Conservation (phyloP, 2,113 vertebrate species). For the Pantherophis guttatus region DNA sequence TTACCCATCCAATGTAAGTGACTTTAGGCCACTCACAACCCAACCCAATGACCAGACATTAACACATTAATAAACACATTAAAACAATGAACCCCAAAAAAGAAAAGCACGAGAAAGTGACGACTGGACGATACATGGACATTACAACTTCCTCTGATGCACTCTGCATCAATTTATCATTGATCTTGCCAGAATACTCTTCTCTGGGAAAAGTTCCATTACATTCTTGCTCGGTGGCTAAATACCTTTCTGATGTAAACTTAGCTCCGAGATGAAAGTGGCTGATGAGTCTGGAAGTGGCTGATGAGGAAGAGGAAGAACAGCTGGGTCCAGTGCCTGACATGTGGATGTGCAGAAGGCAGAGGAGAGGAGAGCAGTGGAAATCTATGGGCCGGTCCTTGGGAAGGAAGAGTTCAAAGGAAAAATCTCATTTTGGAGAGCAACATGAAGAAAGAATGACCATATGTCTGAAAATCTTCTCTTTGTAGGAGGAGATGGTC, state of each 20-base stretch:
- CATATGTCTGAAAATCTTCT: slow-evolving; percentile 28
- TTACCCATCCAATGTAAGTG: not conserved
- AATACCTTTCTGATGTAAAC: slow-evolving; percentile 31
- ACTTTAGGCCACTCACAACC: not conserved
- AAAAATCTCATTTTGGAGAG: not conserved
- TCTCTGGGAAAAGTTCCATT: slow-evolving; percentile 14
- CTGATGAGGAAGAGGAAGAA: too few relatives aligned
- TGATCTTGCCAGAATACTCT: not conserved
- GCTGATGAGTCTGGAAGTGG: too few relatives aligned
- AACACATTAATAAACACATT: not conserved
- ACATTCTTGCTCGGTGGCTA: not conserved
- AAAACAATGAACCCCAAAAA: too few relatives aligned
- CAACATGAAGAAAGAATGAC: slow-evolving; percentile 9
- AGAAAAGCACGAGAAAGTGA: not conserved
- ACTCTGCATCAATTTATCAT: not conserved
- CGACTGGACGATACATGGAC: not conserved
- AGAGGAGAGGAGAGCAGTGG: too few relatives aligned
- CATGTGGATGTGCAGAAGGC: too few relatives aligned
- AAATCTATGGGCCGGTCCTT: too few relatives aligned
- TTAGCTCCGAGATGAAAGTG: not conserved
- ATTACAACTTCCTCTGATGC: not conserved
- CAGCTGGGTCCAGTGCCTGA: too few relatives aligned
- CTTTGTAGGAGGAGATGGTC: slow-evolving; percentile 1
- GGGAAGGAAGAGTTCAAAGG: not conserved
- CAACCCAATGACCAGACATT: not conserved